Evolutionary conservation across 2,888 invertebrate genomes (phyloP), one percentile per base, ranked within the genome.

Genomic region (Rhagophthalmus giganteus): DNA sequence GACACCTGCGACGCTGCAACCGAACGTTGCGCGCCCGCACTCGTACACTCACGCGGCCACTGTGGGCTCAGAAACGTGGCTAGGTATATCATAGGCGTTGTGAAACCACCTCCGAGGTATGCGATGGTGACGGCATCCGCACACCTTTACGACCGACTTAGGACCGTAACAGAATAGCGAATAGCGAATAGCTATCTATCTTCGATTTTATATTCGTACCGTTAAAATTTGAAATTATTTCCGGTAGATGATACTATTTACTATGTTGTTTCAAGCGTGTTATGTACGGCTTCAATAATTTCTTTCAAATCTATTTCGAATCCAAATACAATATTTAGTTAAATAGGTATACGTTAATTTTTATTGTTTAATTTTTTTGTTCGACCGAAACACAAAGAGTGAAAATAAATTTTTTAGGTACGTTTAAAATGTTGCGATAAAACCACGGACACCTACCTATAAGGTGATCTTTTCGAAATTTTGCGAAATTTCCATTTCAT

Each of bases 51-150:
- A 34, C 34, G 2, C 28, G 26, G 30, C 41, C 14, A 30, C 34
- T 41, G 35, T 30, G 34, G 12, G 25, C 42, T 37, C 16, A 24
- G 42, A 33, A 51, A 51, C 51, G 45, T 51, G 39, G 46, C 39
- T 39, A 47, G 46, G 39, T 47, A 38, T 38, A 25, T 32, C 20
- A 33, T 9, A 33, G n/a, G 7, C 25, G 24, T 26, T 44, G 27
- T 44, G 44, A 34, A 31, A 33, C 34, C 45, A 30, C 35, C 37
- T 45, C 37, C 15, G 25, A 45, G 37, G 45, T 45, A 45, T 45
- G 37, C 28, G 20, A 20, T 16, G 35, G 45, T 28, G 35, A 37
- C 28, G 37, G 45, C 45, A 37, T 24, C 35, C 24, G 45, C 28
- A 37, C 45, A 45, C 37, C 28, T 45, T 20, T 10, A 8, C 34